Percentiles rank a stretch among this genome's conserved stretches.
phyloP scores from a whole-genome alignment of 2,888 invertebrate species.

The Parthenolecanium corni region DNA sequence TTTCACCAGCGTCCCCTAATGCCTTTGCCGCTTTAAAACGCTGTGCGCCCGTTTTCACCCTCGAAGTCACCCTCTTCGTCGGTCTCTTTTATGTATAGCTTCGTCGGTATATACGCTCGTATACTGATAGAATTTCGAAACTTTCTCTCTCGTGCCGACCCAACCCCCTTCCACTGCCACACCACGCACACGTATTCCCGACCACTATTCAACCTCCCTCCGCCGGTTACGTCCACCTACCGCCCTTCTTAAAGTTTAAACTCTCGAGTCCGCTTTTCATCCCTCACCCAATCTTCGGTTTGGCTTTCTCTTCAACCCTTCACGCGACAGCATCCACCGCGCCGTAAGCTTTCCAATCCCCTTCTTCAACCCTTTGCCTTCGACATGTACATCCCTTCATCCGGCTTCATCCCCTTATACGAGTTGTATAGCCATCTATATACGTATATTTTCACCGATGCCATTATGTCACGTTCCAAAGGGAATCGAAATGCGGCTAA shows the following conservation, averaged over 20 bases:
- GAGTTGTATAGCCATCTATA: no score
- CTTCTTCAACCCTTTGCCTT: no score
- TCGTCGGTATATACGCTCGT: no score
- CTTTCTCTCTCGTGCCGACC: slow-evolving; percentile 13
- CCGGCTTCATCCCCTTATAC: neutral
- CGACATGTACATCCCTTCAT: neutral
- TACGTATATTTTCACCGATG: slow-evolving; percentile 21
- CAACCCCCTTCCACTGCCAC: slow-evolving; percentile 28
- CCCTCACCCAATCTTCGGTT: no score
- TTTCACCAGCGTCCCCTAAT: slow-evolving; percentile 16
- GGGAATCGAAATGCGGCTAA: slow-evolving; percentile 29
- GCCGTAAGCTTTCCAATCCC: no score
- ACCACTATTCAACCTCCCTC: slow-evolving; percentile 14
- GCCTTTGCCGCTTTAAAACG: slow-evolving; percentile 14
- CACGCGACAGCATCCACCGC: no score
- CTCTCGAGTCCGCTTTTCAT: no score
- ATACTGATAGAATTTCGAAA: slow-evolving; percentile 28
- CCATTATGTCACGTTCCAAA: slow-evolving; percentile 30
- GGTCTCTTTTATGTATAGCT: no score
- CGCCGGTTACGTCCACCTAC: slow-evolving; percentile 2
- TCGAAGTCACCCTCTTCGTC: slow-evolving; percentile 24
- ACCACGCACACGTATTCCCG: slow-evolving; percentile 8
- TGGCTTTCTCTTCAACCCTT: no score
- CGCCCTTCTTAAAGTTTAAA: neutral
- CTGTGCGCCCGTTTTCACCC: no score